phyloP scores from a whole-genome alignment of 2,797 vertebrate species.

The Gobionotothen gibberifrons region DNA sequence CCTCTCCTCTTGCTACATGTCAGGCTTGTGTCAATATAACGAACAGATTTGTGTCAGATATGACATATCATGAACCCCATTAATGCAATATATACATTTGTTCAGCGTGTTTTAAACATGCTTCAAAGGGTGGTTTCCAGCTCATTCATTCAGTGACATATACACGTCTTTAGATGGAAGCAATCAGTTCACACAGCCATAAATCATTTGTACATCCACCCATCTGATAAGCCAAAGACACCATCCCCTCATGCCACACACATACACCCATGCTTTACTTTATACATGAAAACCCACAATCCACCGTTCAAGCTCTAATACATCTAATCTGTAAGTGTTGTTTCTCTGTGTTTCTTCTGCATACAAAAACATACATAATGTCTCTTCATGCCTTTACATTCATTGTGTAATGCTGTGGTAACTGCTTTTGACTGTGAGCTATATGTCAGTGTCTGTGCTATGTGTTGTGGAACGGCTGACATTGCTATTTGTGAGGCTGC shows the following conservation, averaged over 20 bases:
- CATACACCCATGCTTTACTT: conserved; percentile 34
- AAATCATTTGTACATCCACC: conserved; percentile 37
- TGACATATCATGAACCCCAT: conserved; percentile 45
- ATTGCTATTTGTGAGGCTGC: conserved; percentile 47
- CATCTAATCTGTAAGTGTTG: conserved; percentile 48
- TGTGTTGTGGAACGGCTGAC: conserved; percentile 58
- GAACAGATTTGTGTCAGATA: conserved; percentile 38
- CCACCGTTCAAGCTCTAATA: conserved; percentile 40
- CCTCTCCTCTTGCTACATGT: conserved; percentile 34
- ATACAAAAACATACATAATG: conserved; percentile 61
- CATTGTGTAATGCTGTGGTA: conserved; percentile 55
- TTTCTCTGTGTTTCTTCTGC: conserved; percentile 71
- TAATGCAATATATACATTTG: conserved; percentile 33
- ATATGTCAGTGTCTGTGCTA: conserved; percentile 45
- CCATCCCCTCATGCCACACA: conserved; percentile 5
- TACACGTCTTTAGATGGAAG: conserved; percentile 34
- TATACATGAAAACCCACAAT: conserved; percentile 37
- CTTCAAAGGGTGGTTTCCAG: conserved; percentile 35
- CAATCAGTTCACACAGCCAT: conserved; percentile 18
- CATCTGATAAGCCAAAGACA: conserved; percentile 35
- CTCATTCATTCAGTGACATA: conserved; percentile 24
- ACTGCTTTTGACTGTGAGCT: conserved; percentile 53
- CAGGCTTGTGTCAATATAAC: conserved; percentile 43
- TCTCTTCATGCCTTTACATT: conserved; percentile 57
- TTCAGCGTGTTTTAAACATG: conserved; percentile 41